Base-by-base conservation (phyloP, 2,888 invertebrate species). In the Watsonalla cultraria region DNA sequence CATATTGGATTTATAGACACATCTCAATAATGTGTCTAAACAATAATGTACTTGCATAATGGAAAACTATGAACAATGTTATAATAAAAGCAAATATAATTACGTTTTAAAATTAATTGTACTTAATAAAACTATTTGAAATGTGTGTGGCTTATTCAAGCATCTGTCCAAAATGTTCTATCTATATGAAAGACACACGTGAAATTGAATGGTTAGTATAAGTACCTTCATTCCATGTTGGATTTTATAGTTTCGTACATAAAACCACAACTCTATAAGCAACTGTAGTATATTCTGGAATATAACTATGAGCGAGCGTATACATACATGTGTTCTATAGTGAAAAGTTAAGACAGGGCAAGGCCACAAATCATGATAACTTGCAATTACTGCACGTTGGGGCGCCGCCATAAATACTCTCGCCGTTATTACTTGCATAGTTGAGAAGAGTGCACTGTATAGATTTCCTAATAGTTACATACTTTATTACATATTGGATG, bases 301-400 rank as follows among this genome's bases (percentile, higher is more conserved):
- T 56, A 65, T 53, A 48, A 53, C 56, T 58, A 62, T 52, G 55
- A 67, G 54, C 51, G 56, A 61, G 57, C 55, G 60, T 56, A 60
- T 60, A 24, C 60, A 54, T 49, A 61, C 54, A 61, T 53, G 53
- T 55, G 63, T 57, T 59, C 62, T 54, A 55, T 61, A 62, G 66
- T 6, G 68, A 65, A 84, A 83, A 72, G 84, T 81, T 63, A 71
- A 78, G 75, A 75, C 76, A 73, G 73, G 62, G 61, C 59, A 61
- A 56, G 62, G 65, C 76, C 73, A 84, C 87, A 87, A 86, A 87
- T 87, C 87, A 87, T 80, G 76, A 77, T 84, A 84, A 84, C 76
- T 79, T 76, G 85, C 85, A 87, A 88, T 87, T 87, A 87, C 81
- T 65, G 64, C 68, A 64, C 72, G 73, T 69, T 68, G 70, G 59